Evolutionary conservation across 2,797 vertebrate species (phyloP), one percentile per base, ranked within the genome.

Genomic region (Cottoperca gobio): DNA sequence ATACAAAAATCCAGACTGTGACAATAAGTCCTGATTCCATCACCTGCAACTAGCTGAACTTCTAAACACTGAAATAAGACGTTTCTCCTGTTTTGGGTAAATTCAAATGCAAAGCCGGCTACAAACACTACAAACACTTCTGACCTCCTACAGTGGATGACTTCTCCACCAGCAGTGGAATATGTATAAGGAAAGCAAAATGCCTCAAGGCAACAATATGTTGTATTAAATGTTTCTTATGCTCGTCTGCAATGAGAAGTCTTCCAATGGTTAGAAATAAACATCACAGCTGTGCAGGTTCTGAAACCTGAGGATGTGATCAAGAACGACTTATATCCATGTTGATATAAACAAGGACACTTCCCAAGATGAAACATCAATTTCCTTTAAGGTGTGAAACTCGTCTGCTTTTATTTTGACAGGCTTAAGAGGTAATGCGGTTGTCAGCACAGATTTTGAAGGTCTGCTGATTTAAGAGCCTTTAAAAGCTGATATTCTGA

Each of bases 391-490:
- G 46, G n/a, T 0, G 3, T 26, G 49, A 61, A 45, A 26, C 58
- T 37, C 26, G 45, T 75, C 73, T 74, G 42, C 63, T 54, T 6
- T 49, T 24, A 8, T 23, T 46, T 50, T 24, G 35, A 13, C 3
- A 33, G 39, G 35, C 35, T 52, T 62, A 52, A n/a, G n/a, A 59
- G 24, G n/a, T 64, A 16, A 67, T n/a, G 35, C 33, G 52, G 60
- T 11, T 59, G 65, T 71, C 66, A 26, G 45, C 14, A 28, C 21
- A 50, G 3, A 83, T 63, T 75, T 57, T n/a, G n/a, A n/a, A n/a
- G n/a, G n/a, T n/a, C n/a, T n/a, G n/a, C 23, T 35, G 49, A 84
- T 66, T 72, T 59, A 73, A 60, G n/a, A 45, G 43, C 43, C 17
- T 19, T n/a, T n/a, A n/a, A n/a, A n/a, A n/a, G n/a, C n/a, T n/a